Conservation (phyloP, 2,113 vertebrate genomes). For the Corvus hawaiiensis region DNA sequence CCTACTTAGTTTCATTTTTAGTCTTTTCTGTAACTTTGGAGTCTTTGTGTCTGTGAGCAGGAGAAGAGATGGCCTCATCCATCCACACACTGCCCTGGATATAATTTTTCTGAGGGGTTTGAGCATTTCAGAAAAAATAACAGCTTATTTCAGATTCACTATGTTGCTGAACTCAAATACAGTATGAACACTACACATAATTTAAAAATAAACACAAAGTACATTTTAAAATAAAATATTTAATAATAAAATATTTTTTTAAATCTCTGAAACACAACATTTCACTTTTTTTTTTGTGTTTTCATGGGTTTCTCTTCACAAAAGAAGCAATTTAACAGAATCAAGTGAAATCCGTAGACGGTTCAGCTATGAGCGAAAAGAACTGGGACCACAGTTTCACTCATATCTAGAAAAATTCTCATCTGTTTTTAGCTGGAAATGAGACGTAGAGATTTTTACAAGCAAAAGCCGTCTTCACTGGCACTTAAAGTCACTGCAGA, state of each 20-base stretch:
- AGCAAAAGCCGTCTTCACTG: neutral
- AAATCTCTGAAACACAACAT: neutral
- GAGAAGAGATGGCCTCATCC: neutral
- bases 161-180: neutral
- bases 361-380: neutral
- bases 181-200: neutral
- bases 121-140: neutral
- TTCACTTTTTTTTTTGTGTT: neutral
- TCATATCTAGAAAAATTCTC: neutral
- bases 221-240: neutral
- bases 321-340: neutral
- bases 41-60: neutral
- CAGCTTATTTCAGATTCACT: neutral
- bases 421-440: neutral
- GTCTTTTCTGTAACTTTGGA: neutral
- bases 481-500: neutral
- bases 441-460: neutral
- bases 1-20: neutral
- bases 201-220: neutral
- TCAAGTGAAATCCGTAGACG: neutral
- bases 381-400: neutral
- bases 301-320: neutral
- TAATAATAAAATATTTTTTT: neutral
- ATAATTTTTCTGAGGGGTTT: neutral
- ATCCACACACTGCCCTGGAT: neutral